Evolutionary conservation across 1,140 invertebrate species (phyloP), one percentile per base, ranked within the genome.

Genomic region (Drosophila repleta): DNA sequence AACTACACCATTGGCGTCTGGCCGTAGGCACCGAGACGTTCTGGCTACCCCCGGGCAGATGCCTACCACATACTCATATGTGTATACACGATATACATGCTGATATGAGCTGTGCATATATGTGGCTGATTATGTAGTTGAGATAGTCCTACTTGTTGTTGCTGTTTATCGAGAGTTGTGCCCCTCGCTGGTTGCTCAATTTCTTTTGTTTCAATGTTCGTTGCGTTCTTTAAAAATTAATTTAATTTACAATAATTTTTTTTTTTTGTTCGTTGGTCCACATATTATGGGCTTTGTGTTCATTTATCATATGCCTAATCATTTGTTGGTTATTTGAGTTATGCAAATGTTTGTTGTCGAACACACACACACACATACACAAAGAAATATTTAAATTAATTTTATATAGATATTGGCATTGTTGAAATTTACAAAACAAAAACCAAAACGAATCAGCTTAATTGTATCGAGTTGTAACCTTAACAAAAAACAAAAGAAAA

Each of bases 1-100:
- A 92, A 92, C 55, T 92, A 91, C 57, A 92, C 90, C 41, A 79
- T 91, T 75, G 91, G 91, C 52, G 65, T 78, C 39, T 90, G 82
- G 74, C 90, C 90, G 67, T 91, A 90, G 61, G 49, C 65, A 43
- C 24, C 45, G 57, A 45, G 26, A 39, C 11, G 21, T 37, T 43
- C 11, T 41, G 67, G 53, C 71, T n/a, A 62, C 8, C 26, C 32
- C 5, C 58, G 66, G 68, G 65, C 45, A 21, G 53, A 15, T 17
- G 6, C 45, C 29, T 51, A 63, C 8, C 35, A 62, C 45, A 55
- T 63, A 26, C 37, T 72, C 51, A 73, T 67, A 60, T 55, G 49
- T 72, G 13, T 57, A 62, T 61, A 18, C 32, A 29, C 20, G 18
- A 39, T 60, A 74, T 56, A 46, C 45, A 32, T 51, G 61, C 43